Conservation (phyloP, 1,140 invertebrate species). For the Orius laevigatus region DNA sequence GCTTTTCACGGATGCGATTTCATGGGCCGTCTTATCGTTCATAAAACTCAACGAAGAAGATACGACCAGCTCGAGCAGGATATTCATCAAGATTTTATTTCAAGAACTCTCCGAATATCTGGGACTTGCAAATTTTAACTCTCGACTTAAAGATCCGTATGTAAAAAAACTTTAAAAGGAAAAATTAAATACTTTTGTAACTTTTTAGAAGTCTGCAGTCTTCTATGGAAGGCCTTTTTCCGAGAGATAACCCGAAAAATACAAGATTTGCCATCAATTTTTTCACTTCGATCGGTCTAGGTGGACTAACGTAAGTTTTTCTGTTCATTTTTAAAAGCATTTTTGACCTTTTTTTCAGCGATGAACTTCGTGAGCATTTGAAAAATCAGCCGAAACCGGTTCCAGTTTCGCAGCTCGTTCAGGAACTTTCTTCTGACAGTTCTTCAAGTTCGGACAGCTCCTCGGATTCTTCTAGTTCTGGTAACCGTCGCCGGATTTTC, state of each 20-base stretch:
- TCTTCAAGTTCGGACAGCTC: constrained; percentile 17
- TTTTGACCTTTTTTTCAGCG: constrained; percentile 28
- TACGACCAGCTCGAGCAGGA: constrained; percentile 90
- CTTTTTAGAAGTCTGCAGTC: constrained; percentile 62
- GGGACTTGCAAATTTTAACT: constrained; percentile 82
- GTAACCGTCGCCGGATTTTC: not conserved
- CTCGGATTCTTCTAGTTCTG: constrained; percentile 9
- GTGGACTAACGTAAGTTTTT: constrained; percentile 66
- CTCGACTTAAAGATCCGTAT: constrained; percentile 72
- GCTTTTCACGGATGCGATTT: constrained; percentile 90
- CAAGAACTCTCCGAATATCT: constrained; percentile 93
- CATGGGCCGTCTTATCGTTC: constrained; percentile 74
- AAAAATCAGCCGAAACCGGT: constrained; percentile 59
- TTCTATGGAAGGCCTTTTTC: constrained; percentile 86
- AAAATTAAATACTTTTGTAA: too few species aligned
- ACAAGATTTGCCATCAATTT: constrained; percentile 98
- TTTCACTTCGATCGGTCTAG: constrained; percentile 95
- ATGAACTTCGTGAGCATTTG: constrained; percentile 79
- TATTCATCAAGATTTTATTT: constrained; percentile 96
- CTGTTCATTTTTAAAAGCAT: not conserved
- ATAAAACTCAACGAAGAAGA: constrained; percentile 92
- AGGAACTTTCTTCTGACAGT: constrained; percentile 15
- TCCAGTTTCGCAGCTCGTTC: constrained; percentile 20
- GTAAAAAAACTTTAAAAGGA: constrained; percentile 24
- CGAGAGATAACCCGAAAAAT: constrained; percentile 88